Evolutionary conservation across 2,888 invertebrate genomes (phyloP), one percentile per base, ranked within the genome.

Genomic region (Hedya salicella): DNA sequence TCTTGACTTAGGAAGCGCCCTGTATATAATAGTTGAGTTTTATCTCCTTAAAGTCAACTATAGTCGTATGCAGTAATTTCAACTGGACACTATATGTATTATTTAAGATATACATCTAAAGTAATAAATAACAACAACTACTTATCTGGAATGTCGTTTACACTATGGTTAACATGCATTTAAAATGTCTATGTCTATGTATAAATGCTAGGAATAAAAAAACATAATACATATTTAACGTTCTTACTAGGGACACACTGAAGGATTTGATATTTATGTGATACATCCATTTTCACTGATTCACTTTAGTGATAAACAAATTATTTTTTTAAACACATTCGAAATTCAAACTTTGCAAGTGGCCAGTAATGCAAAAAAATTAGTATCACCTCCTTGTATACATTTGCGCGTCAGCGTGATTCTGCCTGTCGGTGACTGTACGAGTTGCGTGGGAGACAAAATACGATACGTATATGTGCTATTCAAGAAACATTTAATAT

Each of bases 111-210:
- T 50, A 67, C 42, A 62, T 50, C 36, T 56, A 56, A 49, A 61
- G 13, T 49, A 54, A 67, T 49, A 56, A 62, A 67, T 62, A 50
- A 62, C 62, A 59, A 52, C 36, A 54, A 46, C 30, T 49, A n/a
- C n/a, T n/a, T n/a, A 62, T 62, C 16, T 62, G 67, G 61, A 62
- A 67, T 61, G 62, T 63, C 46, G 21, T 44, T 61, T 49, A 56
- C 17, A 17, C 48, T 60, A 65, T 19, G 53, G 60, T 60, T 53
- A 66, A 60, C 52, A 65, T 59, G 44, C 50, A 65, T 59, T 30
- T n/a, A 48, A 53, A 57, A 56, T 40, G 21, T 56, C 42, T 56
- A 57, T 19, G 32, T 46, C 52, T 50, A 64, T 42, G 42, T 57
- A 56, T 46, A 59, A 59, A 65, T 65, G 65, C 65, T 66, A 49